Evolutionary conservation across 2,888 invertebrate species (phyloP).

Genomic region (Cephus pygmeus): DNA sequence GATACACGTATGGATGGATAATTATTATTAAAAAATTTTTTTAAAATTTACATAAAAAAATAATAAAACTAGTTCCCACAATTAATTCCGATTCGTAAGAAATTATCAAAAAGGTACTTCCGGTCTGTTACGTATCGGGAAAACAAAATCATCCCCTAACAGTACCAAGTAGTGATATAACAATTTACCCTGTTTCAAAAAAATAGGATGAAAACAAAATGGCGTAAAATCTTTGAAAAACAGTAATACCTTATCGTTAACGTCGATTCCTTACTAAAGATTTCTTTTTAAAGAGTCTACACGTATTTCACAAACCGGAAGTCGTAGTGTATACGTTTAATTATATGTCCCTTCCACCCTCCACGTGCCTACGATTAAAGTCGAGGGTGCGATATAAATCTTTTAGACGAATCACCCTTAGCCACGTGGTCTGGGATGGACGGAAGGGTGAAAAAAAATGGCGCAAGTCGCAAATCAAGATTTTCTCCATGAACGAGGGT

Average conservation of each 20-base stretch:
- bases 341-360: neutral
- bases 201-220: neutral
- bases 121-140: neutral
- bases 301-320: neutral
- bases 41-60: too few relatives aligned
- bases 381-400: neutral
- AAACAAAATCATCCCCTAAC: neutral
- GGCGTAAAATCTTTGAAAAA: neutral
- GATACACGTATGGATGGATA: neutral
- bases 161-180: neutral
- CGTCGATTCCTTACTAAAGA: neutral
- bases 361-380: neutral
- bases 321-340: neutral
- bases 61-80: too few relatives aligned
- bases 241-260: neutral
- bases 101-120: neutral
- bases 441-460: neutral
- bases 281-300: neutral
- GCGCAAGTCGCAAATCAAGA: neutral
- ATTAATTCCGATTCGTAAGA: neutral
- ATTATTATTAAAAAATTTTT: too few relatives aligned
- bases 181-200: neutral
- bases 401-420: neutral
- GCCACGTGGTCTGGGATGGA: neutral
- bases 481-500: neutral